Conservation (phyloP, 2,888 invertebrate genomes). For the Chrysina gloriosa region DNA sequence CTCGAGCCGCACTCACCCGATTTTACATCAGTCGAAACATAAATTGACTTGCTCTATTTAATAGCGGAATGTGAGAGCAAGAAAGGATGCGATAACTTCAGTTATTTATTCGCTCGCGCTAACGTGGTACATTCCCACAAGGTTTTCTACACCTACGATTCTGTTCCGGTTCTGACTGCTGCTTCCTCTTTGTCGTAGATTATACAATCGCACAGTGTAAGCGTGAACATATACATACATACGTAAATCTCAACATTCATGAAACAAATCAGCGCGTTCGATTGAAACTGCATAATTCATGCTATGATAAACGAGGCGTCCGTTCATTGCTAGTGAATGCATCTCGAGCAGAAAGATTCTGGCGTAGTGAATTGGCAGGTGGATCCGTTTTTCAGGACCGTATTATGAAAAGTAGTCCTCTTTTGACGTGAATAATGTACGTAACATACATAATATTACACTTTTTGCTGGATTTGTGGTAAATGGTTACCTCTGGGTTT, state of each 20-base stretch:
- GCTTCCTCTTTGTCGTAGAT: background rate
- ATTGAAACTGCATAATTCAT: slow-evolving; percentile 15
- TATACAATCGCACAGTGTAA: background rate
- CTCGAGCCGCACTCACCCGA: no score
- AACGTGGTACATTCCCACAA: background rate
- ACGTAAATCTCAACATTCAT: background rate
- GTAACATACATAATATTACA: no score
- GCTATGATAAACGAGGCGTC: slow-evolving; percentile 1
- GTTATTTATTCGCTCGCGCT: background rate
- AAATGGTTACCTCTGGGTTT: no score
- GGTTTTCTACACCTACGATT: background rate
- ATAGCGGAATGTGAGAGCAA: no score
- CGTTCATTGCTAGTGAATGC: background rate
- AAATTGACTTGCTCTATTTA: background rate
- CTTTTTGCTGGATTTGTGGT: no score
- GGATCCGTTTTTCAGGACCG: no score
- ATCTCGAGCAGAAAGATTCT: background rate
- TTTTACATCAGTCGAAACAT: no score
- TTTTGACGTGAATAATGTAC: no score
- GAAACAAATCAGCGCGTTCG: slow-evolving; percentile 7
- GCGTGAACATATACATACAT: background rate
- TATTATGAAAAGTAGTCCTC: no score
- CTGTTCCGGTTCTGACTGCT: background rate
- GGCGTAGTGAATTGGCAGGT: no score
- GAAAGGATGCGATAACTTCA: background rate